Evolutionary conservation across 2,113 vertebrate genomes (phyloP).

Genomic region (Numenius arquata): DNA sequence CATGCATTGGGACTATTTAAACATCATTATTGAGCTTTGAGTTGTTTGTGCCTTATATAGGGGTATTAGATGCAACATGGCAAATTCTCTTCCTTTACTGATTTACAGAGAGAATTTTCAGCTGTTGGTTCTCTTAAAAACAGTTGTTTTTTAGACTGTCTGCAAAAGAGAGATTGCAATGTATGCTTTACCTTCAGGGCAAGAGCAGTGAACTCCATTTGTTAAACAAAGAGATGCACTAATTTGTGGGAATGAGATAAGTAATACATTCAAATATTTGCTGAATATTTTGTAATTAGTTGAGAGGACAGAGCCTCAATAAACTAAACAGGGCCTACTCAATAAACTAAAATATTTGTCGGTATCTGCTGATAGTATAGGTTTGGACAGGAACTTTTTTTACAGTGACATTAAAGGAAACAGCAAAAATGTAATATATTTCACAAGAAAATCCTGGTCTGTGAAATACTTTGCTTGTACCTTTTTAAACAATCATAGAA

Average conservation of each 20-base stretch:
- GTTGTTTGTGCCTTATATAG: neutral
- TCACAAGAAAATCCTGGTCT: neutral
- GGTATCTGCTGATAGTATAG: neutral
- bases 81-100: constrained; percentile 1
- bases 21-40: neutral
- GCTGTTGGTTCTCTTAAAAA: constrained; percentile 15
- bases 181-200: constrained; percentile 70
- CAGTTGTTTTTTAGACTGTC: neutral
- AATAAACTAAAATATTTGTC: neutral
- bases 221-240: constrained; percentile 65
- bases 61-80: neutral
- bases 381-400: neutral
- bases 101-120: constrained; percentile 16
- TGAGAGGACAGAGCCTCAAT: constrained; percentile 42
- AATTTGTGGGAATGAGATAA: constrained; percentile 63
- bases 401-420: neutral
- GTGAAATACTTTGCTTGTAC: neutral
- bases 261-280: constrained; percentile 77
- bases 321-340: constrained; percentile 14
- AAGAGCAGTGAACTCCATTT: constrained; percentile 70
- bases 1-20: neutral
- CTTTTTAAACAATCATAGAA: neutral
- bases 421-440: neutral
- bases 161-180: constrained; percentile 51
- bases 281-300: constrained; percentile 72